Percentiles rank a stretch among this genome's conserved stretches.
These are phyloP conservation scores for Trematomus bernacchii DNA, from an alignment of 2,797 vertebrate genomes.

Conservation along the genomic window DNA sequence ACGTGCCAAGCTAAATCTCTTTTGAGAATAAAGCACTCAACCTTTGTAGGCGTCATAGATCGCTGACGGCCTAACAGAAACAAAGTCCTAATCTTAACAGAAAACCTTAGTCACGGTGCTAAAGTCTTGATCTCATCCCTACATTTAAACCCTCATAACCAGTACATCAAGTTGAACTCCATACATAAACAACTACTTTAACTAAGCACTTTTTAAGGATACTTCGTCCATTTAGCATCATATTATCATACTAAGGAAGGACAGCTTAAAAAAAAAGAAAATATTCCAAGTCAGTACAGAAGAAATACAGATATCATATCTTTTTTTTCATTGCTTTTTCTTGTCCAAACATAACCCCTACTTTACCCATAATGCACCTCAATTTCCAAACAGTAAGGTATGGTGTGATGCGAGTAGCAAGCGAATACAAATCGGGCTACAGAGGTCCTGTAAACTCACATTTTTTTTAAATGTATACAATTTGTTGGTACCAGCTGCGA, in stretches of 20 bases:
- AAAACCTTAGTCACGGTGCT: background rate
- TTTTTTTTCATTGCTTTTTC: no score
- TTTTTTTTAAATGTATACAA: background rate
- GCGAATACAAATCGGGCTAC: no score
- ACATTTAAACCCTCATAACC: background rate
- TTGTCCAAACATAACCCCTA: background rate
- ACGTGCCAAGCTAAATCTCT: background rate
- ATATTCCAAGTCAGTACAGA: background rate
- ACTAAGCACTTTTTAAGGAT: no score
- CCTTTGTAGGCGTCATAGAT: background rate
- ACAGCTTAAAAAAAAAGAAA: background rate
- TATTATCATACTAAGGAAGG: no score
- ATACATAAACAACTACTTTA: no score
- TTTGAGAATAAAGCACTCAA: background rate
- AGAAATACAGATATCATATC: no score
- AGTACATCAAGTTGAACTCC: no score
- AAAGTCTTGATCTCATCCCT: background rate
- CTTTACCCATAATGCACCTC: background rate
- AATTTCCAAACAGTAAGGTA: no score
- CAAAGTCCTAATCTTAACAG: background rate
- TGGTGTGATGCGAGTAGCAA: no score
- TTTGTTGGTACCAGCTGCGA: no score
- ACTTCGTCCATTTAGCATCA: no score
- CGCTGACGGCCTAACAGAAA: background rate
- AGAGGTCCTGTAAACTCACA: background rate